These are phyloP conservation scores for Callimorpha dominula DNA, from an alignment of 2,888 invertebrate genomes.

Conservation along the genomic window DNA sequence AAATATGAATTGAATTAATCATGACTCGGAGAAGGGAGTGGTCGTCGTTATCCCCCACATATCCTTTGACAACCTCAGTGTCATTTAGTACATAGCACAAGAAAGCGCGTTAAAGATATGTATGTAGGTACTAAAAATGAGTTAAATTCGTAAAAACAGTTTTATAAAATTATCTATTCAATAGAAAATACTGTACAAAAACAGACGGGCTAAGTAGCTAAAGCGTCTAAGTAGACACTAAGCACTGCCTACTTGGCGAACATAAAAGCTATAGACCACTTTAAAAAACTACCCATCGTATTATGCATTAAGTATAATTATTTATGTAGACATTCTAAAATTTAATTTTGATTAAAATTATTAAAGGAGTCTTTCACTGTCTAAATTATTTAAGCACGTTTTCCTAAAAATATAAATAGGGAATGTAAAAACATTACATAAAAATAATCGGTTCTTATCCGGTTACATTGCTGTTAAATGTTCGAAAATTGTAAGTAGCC, in stretches of 20 bases:
- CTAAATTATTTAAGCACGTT: slow-evolving; percentile 20
- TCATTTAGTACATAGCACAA: neutral
- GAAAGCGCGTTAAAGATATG: neutral
- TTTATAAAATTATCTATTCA: neutral
- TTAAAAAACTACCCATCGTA: neutral
- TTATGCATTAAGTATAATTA: slow-evolving; percentile 7
- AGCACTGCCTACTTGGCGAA: neutral
- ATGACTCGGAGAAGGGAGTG: too few relatives aligned
- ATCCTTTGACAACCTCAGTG: too few relatives aligned
- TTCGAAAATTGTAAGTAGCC: neutral
- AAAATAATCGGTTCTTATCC: neutral
- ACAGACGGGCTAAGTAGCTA: neutral
- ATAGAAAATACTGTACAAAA: neutral
- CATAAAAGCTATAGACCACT: neutral
- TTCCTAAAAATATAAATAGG: slow-evolving; percentile 25
- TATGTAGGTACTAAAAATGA: neutral
- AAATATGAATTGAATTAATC: too few relatives aligned
- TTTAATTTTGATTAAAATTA: neutral
- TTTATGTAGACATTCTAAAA: neutral
- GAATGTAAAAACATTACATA: slow-evolving; percentile 41
- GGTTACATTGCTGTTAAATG: neutral
- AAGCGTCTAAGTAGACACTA: neutral
- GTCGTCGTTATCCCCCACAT: too few relatives aligned
- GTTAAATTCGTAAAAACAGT: slow-evolving; percentile 8
- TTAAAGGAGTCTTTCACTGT: slow-evolving; percentile 32